Percentiles rank a stretch among this genome's conserved stretches.
These are phyloP conservation scores for Minunthozetes semirufus DNA, from an alignment of 2,888 invertebrate genomes.

Conservation along the genomic window DNA sequence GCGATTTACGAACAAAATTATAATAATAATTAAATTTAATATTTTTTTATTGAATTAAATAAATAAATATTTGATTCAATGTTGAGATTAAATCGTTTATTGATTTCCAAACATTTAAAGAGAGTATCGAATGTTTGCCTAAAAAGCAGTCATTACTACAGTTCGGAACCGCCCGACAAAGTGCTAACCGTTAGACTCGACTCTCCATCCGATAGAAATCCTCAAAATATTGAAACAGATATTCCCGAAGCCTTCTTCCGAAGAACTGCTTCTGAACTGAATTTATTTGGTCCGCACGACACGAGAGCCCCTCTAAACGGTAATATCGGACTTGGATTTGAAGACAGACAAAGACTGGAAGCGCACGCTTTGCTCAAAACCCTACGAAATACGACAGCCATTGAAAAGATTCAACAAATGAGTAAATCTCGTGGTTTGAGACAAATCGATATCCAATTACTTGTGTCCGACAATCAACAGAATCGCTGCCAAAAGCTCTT, in stretches of 20 bases:
- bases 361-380: not conserved
- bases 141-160: not conserved
- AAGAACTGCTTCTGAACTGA: conserved; percentile 38
- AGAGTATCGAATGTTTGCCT: not conserved
- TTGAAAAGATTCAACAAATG: not conserved
- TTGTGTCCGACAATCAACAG: not conserved
- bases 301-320: conserved; percentile 65
- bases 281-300: conserved; percentile 55
- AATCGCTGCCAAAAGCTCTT: conserved; percentile 49
- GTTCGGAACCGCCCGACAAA: not conserved
- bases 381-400: not conserved
- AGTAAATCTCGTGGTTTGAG: not conserved
- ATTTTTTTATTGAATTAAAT: not conserved
- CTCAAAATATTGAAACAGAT: not conserved
- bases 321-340: conserved; percentile 54
- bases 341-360: not conserved
- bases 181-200: too few relatives aligned
- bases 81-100: not conserved
- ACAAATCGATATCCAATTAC: not conserved
- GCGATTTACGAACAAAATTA: too few relatives aligned
- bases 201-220: not conserved
- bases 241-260: not conserved
- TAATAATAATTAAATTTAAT: not conserved
- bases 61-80: not conserved
- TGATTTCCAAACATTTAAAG: not conserved